Percentiles rank a stretch among this genome's conserved stretches.
These are phyloP conservation scores for Coboldia fuscipes DNA, from an alignment of 1,140 invertebrate genomes.

Conservation along the genomic window DNA sequence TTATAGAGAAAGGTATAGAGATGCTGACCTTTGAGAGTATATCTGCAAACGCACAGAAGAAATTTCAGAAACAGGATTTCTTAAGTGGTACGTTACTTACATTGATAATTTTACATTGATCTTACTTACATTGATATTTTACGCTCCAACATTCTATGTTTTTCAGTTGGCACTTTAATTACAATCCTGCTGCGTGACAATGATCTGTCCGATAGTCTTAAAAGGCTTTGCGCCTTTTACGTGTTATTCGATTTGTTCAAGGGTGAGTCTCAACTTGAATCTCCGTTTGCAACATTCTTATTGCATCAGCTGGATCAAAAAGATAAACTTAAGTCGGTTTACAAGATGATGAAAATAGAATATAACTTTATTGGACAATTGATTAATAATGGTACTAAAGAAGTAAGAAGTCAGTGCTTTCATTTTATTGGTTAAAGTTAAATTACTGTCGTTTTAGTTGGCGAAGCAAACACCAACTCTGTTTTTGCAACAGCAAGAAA, in stretches of 20 bases:
- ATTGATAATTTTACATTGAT: not conserved
- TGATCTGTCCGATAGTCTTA: conserved; percentile 3
- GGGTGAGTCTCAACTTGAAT: conserved; percentile 1
- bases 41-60: conserved; percentile 2
- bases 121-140: not conserved
- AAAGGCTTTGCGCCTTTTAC: conserved; percentile 3
- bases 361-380: conserved; percentile 2
- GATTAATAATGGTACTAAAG: conserved; percentile 1
- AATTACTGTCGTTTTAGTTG: not conserved
- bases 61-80: conserved; percentile 1
- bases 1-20: conserved; percentile 4
- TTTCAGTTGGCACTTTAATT: conserved; percentile 4
- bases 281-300: conserved; percentile 1
- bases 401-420: not conserved
- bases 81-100: conserved; percentile 2
- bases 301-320: not conserved
- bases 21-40: conserved; percentile 3
- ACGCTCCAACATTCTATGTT: not conserved
- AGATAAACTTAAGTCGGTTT: not conserved
- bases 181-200: conserved; percentile 2
- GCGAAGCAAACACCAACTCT: conserved; percentile 2
- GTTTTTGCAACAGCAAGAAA: conserved; percentile 1
- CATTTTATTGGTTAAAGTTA: not conserved
- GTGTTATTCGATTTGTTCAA: conserved; percentile 4
- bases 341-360: conserved; percentile 2